Evolutionary conservation across 2,797 vertebrate species (phyloP).

Genomic region (Simalia tracyae): DNA sequence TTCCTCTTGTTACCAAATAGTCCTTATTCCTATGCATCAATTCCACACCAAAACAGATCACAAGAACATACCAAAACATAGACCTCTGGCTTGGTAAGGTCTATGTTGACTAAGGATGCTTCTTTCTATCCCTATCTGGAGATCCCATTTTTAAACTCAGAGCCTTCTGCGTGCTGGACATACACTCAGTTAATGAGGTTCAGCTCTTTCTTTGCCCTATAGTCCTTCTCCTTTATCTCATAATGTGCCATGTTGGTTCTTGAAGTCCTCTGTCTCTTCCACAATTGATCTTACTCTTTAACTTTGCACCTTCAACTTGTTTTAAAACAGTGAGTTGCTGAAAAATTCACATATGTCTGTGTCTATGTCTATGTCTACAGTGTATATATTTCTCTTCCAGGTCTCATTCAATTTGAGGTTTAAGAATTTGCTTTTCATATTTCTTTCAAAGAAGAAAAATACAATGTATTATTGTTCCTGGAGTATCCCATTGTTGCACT

Average conservation of each 20-base stretch:
- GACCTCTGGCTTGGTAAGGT: not conserved
- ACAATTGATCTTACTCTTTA: not conserved
- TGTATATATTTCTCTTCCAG: not conserved
- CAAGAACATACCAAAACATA: not conserved
- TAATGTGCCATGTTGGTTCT: not conserved
- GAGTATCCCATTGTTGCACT: not conserved
- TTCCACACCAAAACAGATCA: not conserved
- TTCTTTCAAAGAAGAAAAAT: not conserved
- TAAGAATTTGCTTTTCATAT: not conserved
- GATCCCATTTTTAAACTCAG: not conserved
- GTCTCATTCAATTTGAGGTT: not conserved
- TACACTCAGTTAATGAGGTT: not conserved
- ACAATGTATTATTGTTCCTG: not conserved
- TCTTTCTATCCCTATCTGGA: not conserved
- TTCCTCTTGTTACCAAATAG: not conserved
- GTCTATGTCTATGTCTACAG: not conserved
- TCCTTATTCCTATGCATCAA: not conserved
- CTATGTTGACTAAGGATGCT: not conserved
- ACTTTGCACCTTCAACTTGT: not conserved
- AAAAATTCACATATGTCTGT: not conserved
- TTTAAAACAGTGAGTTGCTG: not conserved
- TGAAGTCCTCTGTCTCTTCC: not conserved
- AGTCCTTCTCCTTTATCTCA: not conserved
- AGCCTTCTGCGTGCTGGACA: not conserved
- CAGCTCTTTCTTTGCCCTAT: not conserved